These are phyloP conservation scores for Phalacrocorax brasilianus DNA, from an alignment of 2,113 vertebrate species.

Conservation along the genomic window DNA sequence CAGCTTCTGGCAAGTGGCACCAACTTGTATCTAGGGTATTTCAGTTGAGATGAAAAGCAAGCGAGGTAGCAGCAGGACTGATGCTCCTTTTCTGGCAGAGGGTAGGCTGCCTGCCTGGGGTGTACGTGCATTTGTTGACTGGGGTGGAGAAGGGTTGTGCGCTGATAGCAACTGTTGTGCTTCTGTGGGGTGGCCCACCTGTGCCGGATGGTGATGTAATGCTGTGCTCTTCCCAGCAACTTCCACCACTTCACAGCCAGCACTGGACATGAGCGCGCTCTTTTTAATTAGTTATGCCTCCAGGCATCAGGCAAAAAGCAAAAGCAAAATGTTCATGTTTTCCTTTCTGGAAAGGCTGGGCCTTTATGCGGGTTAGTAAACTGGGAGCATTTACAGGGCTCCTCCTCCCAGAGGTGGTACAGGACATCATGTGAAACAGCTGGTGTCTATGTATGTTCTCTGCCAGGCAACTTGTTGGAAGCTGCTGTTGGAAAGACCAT, in stretches of 20 bases:
- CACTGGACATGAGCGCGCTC: not conserved
- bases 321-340: not conserved
- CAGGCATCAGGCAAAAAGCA: not conserved
- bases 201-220: not conserved
- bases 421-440: not conserved
- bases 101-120: not conserved
- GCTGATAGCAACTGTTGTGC: not conserved
- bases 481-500: not conserved
- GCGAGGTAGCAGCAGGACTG: not conserved
- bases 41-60: not conserved
- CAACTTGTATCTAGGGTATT: not conserved
- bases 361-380: not conserved
- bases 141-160: not conserved
- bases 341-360: not conserved
- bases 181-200: not conserved
- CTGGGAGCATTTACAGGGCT: not conserved
- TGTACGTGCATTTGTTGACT: fast-evolving
- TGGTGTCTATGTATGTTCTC: not conserved
- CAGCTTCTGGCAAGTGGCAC: not conserved
- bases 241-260: not conserved
- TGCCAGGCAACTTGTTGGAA: not conserved
- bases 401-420: not conserved
- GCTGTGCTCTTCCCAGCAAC: not conserved
- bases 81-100: not conserved
- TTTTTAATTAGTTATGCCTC: not conserved